Evolutionary conservation across 1,140 invertebrate species (phyloP).

Genomic region (Spodoptera litura): DNA sequence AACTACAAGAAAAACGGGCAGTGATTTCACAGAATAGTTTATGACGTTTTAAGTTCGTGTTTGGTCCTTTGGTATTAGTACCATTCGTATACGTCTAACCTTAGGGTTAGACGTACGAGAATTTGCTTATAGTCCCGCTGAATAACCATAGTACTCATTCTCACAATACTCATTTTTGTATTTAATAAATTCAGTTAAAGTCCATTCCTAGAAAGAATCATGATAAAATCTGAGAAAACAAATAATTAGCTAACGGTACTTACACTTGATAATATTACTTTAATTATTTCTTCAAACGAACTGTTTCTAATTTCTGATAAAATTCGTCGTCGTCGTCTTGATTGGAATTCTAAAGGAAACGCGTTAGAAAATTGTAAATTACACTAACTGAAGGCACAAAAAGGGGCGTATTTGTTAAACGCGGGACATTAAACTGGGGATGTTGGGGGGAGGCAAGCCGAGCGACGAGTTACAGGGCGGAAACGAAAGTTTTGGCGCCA

Average conservation of each 20-base stretch:
- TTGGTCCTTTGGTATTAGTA: too few species aligned
- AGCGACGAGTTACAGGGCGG: conserved; percentile 50
- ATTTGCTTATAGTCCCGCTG: too few species aligned
- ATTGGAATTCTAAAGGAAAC: conserved; percentile 6
- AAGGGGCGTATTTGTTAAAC: conserved; percentile 31
- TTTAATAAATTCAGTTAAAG: too few species aligned
- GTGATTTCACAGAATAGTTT: too few species aligned
- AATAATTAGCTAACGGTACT: background rate
- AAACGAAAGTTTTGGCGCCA: conserved; percentile 58
- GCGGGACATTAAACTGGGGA: conserved; percentile 33
- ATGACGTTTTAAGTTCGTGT: too few species aligned
- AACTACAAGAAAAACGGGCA: too few species aligned
- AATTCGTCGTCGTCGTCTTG: background rate
- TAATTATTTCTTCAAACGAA: conserved; percentile 1
- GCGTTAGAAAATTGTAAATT: conserved; percentile 11
- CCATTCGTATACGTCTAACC: too few species aligned
- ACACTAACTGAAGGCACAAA: conserved; percentile 4
- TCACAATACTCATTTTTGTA: too few species aligned
- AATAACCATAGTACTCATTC: too few species aligned
- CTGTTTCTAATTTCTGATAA: background rate
- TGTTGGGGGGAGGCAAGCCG: conserved; percentile 25
- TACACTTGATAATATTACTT: conserved; percentile 2
- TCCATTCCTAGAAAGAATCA: too few species aligned
- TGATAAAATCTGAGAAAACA: background rate
- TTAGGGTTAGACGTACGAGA: too few species aligned